phyloP scores from a whole-genome alignment of 2,888 invertebrate species.

The Zygaena filipendulae region DNA sequence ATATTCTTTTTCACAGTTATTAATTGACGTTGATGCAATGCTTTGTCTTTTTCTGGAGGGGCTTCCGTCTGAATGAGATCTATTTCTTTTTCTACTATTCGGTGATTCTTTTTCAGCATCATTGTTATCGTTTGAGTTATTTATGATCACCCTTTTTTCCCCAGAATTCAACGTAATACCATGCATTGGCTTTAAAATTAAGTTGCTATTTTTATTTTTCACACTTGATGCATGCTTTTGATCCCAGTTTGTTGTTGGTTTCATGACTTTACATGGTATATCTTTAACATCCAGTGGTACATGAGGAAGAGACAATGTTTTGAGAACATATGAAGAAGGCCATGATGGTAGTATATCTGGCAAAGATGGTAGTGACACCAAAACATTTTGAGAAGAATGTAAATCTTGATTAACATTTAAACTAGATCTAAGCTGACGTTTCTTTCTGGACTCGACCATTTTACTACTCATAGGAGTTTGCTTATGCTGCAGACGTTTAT shows the following conservation, averaged over 20 bases:
- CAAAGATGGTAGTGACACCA: conserved; percentile 63
- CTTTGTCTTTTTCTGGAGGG: conserved; percentile 62
- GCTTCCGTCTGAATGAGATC: conserved; percentile 54
- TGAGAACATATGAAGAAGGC: conserved; percentile 53
- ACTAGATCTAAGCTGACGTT: conserved; percentile 80
- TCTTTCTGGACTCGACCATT: conserved; percentile 83
- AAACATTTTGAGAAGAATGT: conserved; percentile 34
- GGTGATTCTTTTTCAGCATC: conserved; percentile 35
- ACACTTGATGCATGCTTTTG: conserved; percentile 92
- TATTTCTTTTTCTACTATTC: conserved; percentile 44
- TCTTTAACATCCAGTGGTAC: conserved; percentile 49
- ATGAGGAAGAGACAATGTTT: conserved; percentile 40
- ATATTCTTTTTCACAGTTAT: conserved; percentile 61
- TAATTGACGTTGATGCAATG: conserved; percentile 61
- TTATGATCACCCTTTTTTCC: no score
- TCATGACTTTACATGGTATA: conserved; percentile 75
- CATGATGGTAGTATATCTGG: conserved; percentile 67
- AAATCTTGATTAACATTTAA: conserved; percentile 60
- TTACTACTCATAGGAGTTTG: no score
- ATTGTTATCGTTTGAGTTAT: no score
- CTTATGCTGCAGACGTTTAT: no score
- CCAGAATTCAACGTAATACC: conserved; percentile 48
- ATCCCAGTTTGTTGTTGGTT: conserved; percentile 95
- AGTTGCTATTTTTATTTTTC: conserved; percentile 78
- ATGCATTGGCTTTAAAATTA: conserved; percentile 71